These are phyloP conservation scores for Gymnoscelis rufifasciata DNA, from an alignment of 2,888 invertebrate species.

Conservation along the genomic window DNA sequence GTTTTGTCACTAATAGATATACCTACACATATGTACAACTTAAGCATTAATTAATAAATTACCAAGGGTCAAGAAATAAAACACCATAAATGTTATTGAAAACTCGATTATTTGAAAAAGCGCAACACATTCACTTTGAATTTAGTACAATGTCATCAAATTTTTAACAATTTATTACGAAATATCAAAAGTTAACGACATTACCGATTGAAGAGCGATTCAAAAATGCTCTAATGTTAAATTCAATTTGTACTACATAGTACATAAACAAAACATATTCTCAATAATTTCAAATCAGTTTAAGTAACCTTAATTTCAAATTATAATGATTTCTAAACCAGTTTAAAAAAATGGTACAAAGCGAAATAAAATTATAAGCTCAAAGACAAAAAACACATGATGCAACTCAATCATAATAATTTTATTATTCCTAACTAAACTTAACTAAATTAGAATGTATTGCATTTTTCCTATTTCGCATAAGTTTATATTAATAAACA, in stretches of 20 bases:
- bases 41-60: no score
- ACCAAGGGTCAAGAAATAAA: slow-evolving; percentile 45
- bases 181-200: slow-evolving; percentile 9
- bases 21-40: no score
- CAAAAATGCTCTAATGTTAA: slow-evolving; percentile 4
- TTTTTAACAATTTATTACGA: slow-evolving; percentile 19
- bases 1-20: no score
- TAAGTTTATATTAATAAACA: slow-evolving; percentile 40
- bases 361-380: slow-evolving; percentile 32
- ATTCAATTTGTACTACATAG: slow-evolving; percentile 7
- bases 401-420: slow-evolving; percentile 16
- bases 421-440: slow-evolving; percentile 56
- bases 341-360: slow-evolving; percentile 21
- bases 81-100: slow-evolving; percentile 62
- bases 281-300: background rate
- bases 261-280: slow-evolving; percentile 6
- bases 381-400: slow-evolving; percentile 31
- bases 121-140: slow-evolving; percentile 60
- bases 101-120: slow-evolving; percentile 75
- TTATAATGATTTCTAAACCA: slow-evolving; percentile 6
- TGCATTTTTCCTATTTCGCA: slow-evolving; percentile 56
- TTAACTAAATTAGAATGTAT: slow-evolving; percentile 65
- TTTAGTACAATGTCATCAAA: slow-evolving; percentile 25
- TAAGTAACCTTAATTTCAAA: slow-evolving; percentile 5
- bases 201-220: slow-evolving; percentile 6